Conservation (phyloP, 2,888 invertebrate genomes). For the Nephrotoma flavescens region DNA sequence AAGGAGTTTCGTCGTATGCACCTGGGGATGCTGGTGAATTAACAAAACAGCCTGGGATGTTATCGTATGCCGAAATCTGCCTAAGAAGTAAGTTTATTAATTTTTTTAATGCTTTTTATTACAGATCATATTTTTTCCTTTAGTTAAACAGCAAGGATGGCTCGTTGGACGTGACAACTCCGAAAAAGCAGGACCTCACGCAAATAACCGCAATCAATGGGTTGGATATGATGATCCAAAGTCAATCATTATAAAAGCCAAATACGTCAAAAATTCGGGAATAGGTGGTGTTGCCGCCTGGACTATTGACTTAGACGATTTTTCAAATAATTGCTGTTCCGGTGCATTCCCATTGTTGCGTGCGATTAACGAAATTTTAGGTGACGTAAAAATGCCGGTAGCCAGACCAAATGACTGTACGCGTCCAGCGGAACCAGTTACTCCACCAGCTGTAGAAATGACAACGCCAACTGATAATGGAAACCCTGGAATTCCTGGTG, state of each 20-base stretch:
- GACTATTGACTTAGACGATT: constrained; percentile 82
- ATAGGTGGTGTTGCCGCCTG: constrained; percentile 74
- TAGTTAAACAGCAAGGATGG: constrained; percentile 51
- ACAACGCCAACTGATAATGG: constrained; percentile 51
- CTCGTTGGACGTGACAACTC: constrained; percentile 43
- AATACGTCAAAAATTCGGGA: constrained; percentile 55
- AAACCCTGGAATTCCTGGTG: constrained; percentile 15
- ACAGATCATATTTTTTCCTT: constrained; percentile 13
- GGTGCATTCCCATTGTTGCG: constrained; percentile 65
- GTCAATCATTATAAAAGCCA: constrained; percentile 59
- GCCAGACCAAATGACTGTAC: constrained; percentile 44
- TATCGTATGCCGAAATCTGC: constrained; percentile 77
- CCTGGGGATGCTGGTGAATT: constrained; percentile 68
- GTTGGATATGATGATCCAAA: constrained; percentile 74
- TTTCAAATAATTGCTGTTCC: constrained; percentile 66
- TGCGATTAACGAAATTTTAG: constrained; percentile 62
- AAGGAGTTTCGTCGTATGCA: constrained; percentile 52
- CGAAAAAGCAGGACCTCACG: constrained; percentile 50
- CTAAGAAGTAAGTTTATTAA: constrained; percentile 29
- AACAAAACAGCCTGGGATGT: constrained; percentile 75
- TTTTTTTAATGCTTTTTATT: neutral
- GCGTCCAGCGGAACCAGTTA: constrained; percentile 54
- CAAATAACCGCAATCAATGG: constrained; percentile 71
- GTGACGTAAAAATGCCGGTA: constrained; percentile 39
- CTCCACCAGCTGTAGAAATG: constrained; percentile 60